Evolutionary conservation across 2,888 invertebrate species (phyloP).

Genomic region (Pseudococcus viburni): DNA sequence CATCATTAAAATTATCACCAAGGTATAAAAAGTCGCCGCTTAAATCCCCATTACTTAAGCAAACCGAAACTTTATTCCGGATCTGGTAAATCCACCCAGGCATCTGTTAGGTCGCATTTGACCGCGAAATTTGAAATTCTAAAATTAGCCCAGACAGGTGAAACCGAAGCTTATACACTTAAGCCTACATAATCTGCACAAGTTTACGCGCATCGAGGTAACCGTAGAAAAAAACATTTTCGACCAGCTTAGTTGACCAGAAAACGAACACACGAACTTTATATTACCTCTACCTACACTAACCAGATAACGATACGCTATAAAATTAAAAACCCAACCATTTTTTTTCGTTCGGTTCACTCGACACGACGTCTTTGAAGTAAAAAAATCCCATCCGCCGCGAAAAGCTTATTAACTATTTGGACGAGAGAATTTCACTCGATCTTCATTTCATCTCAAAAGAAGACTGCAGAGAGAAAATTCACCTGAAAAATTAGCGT

Average conservation of each 20-base stretch:
- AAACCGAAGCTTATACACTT: slow-evolving; percentile 18
- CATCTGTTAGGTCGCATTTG: slow-evolving; percentile 44
- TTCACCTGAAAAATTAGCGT: slow-evolving; percentile 55
- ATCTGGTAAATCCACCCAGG: background rate
- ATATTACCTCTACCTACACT: background rate
- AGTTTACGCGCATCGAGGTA: slow-evolving; percentile 27
- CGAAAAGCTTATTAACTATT: slow-evolving; percentile 32
- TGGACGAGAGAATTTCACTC: slow-evolving; percentile 6
- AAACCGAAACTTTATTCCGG: background rate
- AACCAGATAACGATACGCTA: background rate
- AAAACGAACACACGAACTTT: slow-evolving; percentile 13
- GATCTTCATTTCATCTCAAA: slow-evolving; percentile 41
- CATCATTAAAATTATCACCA: slow-evolving; percentile 22
- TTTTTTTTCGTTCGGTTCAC: background rate
- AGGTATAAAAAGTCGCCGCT: background rate
- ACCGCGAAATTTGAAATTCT: slow-evolving; percentile 43
- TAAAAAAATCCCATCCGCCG: background rate
- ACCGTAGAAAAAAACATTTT: background rate
- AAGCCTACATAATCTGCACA: slow-evolving; percentile 35
- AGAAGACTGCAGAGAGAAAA: background rate
- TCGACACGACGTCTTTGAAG: background rate
- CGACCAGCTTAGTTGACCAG: slow-evolving; percentile 31
- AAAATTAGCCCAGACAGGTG: slow-evolving; percentile 37
- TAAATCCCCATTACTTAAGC: slow-evolving; percentile 15
- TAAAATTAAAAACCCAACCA: background rate